Base-by-base conservation (phyloP, 2,113 vertebrate genomes). In the Tragelaphus imberbis region DNA sequence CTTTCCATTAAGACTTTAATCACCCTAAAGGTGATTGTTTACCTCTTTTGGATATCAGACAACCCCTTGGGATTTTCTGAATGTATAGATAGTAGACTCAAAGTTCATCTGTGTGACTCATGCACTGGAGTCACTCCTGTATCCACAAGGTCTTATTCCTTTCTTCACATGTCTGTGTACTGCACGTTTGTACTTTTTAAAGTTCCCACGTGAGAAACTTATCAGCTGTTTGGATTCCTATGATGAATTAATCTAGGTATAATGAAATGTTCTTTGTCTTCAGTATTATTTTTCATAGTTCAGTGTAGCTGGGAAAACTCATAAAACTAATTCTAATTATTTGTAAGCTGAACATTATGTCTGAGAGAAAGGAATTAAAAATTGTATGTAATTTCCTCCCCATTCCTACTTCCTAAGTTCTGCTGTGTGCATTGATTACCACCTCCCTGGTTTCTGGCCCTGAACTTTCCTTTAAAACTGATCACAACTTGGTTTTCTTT, bases 221-320 rank as follows among this genome's bases (percentile, higher is more conserved):
- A 56, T 12, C 58, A 81, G 71, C 33, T 84, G 21, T 91, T 93
- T 53, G 58, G 56, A 84, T 58, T 47, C 36, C 84, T 44, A 75
- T 56, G 77, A 84, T 93, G 71, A 91, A 84, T 93, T 84, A 59
- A 84, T 92, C 51, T 55, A 28, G 58, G 40, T 36, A 0, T 90
- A 92, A 95, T 90, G 49, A 95, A 95, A 56, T 51, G 58, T 27
- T 40, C 84, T 56, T 75, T n/a, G 90, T 81, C 79, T 91, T 95
- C 86, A 44, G 94, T 56, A 75, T 96, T 93, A 61, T 92, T 95
- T 88, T 77, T 90, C 81, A 53, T 47, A 58, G 82, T 84, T 96
- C 56, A 44, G 36, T 49, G 75, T 51, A 87, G 63, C 93, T 75
- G n/a, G 79, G 80, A 75, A 91, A 93, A 71, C 87, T 84, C 87